These are phyloP conservation scores for Lepidurus arcticus DNA, from an alignment of 1,140 invertebrate genomes.

Conservation along the genomic window DNA sequence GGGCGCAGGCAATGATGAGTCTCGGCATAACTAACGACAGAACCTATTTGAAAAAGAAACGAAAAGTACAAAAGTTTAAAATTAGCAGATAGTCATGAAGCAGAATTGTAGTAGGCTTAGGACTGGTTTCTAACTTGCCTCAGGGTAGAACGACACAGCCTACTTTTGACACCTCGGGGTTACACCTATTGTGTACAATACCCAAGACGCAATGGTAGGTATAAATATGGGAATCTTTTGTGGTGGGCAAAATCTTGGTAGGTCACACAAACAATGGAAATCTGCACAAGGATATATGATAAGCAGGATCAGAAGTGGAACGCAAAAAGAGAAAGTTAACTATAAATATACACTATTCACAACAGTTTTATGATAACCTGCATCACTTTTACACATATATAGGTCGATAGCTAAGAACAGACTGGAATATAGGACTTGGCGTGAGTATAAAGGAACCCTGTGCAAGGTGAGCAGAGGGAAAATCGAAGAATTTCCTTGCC, in stretches of 20 bases:
- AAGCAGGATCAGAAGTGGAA: not conserved
- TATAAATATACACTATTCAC: conserved; percentile 22
- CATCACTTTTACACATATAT: conserved; percentile 15
- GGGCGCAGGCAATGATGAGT: not conserved
- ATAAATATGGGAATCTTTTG: not conserved
- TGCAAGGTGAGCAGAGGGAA: not conserved
- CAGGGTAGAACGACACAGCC: not conserved
- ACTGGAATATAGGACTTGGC: conserved; percentile 5
- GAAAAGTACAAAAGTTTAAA: not conserved
- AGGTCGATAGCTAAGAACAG: conserved; percentile 10
- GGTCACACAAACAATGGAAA: not conserved
- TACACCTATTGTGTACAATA: not conserved
- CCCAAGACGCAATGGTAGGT: not conserved
- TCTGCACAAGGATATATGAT: not conserved
- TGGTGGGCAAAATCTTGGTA: not conserved
- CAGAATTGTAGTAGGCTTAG: not conserved
- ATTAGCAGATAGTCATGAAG: too few relatives aligned
- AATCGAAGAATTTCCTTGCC: not conserved
- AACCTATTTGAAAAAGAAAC: not conserved
- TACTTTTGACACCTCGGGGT: conserved; percentile 16
- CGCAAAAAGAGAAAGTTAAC: not conserved
- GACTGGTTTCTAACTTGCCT: not conserved
- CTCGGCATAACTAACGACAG: not conserved
- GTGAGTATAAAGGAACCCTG: conserved; percentile 10
- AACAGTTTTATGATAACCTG: not conserved